Base-by-base conservation (phyloP, 92 coral and sea anemone species). In the Paragorgia papillata region DNA sequence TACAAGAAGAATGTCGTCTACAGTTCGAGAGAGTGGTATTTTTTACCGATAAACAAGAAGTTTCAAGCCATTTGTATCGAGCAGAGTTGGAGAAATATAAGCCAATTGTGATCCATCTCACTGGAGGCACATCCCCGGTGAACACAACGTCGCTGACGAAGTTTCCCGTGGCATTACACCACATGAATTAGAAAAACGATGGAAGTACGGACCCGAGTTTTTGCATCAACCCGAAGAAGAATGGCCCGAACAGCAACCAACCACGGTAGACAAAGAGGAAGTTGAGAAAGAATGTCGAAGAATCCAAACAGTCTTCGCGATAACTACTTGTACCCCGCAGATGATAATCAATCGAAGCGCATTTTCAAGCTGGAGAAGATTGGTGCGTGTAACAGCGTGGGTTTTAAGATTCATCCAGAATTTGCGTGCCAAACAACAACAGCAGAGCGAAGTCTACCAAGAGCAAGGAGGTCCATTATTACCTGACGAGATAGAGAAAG, bases 61-160 rank as follows among this genome's bases (percentile, higher is more conserved):
- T 1, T 85, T 30, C 62, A 85, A 78, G 55, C 88, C 82, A 12
- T 85, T 85, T 54, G 89, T 82, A 1, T 89, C 89, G 0, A 50
- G 54, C 1, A 37, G 89, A 64, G 77, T 82, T 5, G 88, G 92
- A 18, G 85, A 89, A 41, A 85, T 85, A 7, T 89, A 89, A 44
- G 49, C 70, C 18, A 88, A 66, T 51, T 48, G 80, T 41, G 89
- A 88, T 20, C 88, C 86, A 24, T 56, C 80, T 39, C 82, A 76
- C 18, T 82, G 89, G 92, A 30, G 31, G 46, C 85, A 85, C 62
- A 74, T 87, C 21, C 87, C 84, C 7, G 80, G 82, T 46, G 82
- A 85, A 59, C 27, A 35, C 4, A 85, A 85, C 48, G 89, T 85
- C 2, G 92, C 89, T 9, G 92, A 88, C 48, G 92, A 85, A 29